Evolutionary conservation across 1,140 invertebrate species (phyloP).

Genomic region (Saccostrea cuccullata): DNA sequence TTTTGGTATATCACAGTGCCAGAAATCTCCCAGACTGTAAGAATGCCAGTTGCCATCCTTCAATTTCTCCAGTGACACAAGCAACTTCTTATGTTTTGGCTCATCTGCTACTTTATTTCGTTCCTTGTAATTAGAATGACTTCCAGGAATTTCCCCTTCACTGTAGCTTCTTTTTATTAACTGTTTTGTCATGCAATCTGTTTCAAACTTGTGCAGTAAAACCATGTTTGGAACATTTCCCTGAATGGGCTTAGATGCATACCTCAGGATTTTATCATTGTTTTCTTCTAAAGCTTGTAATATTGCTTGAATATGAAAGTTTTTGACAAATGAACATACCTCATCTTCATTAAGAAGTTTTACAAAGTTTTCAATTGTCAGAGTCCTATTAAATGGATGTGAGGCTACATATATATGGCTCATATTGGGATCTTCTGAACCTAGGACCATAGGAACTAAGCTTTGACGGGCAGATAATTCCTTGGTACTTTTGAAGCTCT

Average conservation of each 20-base stretch:
- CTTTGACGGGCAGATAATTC: background rate
- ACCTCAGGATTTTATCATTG: background rate
- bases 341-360: background rate
- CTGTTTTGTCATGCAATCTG: background rate
- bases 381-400: background rate
- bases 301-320: background rate
- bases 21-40: background rate
- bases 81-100: background rate
- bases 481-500: background rate
- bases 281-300: background rate
- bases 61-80: background rate
- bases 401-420: background rate
- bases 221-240: background rate
- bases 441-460: background rate
- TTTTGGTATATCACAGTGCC: background rate
- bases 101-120: background rate
- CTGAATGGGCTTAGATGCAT: background rate
- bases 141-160: background rate
- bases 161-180: slow-evolving; percentile 14
- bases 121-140: background rate
- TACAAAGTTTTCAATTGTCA: background rate
- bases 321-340: background rate
- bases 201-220: background rate
- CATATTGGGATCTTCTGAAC: background rate
- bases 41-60: background rate